Evolutionary conservation across 2,797 vertebrate species (phyloP), one percentile per base, ranked within the genome.

Genomic region (Chlorospingus flavigularis): DNA sequence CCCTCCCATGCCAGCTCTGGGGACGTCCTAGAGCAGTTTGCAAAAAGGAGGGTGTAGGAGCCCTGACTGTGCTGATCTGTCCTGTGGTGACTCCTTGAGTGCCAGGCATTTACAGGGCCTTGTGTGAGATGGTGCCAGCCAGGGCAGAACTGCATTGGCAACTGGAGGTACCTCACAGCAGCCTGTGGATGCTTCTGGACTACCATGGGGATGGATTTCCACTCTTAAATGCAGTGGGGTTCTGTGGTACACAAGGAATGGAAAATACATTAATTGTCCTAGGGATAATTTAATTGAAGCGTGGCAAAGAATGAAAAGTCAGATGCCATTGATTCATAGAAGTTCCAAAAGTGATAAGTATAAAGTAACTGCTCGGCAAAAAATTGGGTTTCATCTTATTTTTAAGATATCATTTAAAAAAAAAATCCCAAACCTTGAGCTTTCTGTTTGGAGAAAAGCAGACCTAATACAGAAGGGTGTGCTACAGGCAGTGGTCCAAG

Each of bases 401-500:
- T 91, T 93, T 76, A 76, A 85, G 31, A 19, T 31, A 84, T 14
- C 0, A 6, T 70, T 68, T 4, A 0, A 37, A 80, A 90, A 88
- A 88, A 40, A 48, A 19, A 39, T 57, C 54, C 17, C 6, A 71
- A 75, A 45, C 14, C 28, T 54, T 57, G 40, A 80, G 57, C n/a
- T 87, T 88, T 95, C 33, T 92, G 58, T 51, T 78, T 86, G 90
- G 70, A 86, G 60, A 82, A 96, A 95, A 95, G 79, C 79, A 94
- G 71, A 53, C n/a, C 37, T 88, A 88, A 92, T 71, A 76, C 53
- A 62, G 71, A 88, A 94, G 91, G 95, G 90, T 70, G 92, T 96
- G 92, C 67, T 96, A 73, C 80, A 81, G 92, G 91, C 95, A 86
- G n/a, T 6, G 9, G 23, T 78, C 91, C 95, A 96, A 86, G n/a